Base-by-base conservation (phyloP, 1,140 invertebrate genomes). In the Tyrophagus putrescentiae region DNA sequence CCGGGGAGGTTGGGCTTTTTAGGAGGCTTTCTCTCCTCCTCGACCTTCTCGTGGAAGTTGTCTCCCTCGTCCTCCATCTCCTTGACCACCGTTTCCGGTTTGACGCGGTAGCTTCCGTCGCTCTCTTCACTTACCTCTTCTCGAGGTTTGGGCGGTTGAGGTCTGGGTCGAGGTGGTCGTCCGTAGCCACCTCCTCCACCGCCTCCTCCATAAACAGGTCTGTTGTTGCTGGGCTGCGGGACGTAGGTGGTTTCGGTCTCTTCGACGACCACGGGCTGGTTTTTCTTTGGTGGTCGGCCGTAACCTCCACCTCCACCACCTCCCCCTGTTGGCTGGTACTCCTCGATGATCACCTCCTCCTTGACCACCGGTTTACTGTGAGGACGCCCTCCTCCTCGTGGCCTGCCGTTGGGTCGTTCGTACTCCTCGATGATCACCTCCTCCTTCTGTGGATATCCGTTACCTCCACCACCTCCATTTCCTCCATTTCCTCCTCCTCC, bases 41-140 rank as follows among this genome's bases (percentile, higher is more conserved):
- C 16, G 53, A 3, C 3, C 11, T 39, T 13, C 36, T 39, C 28
- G n/a, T n/a, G n/a, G n/a, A n/a, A n/a, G n/a, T n/a, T n/a, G 32
- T 52, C 3, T 11, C 25, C 27, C 2, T 54, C 52, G n/a, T 54
- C 52, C 13, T 54, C 52, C 45, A 48, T 48, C 9, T 54, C 52
- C 3, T 27, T 36, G 4, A 33, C 52, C 3, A 54, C 25, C 3
- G 25, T 54, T 54, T 54, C 52, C 11, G 52, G 52, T 33, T 32
- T 28, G 2, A 54, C 52, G n/a, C 25, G 27, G 39, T 54, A 31
- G 13, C 25, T 34, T 21, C 21, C 21, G 25, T 31, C 25, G 4
- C 39, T 25, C 9, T 28, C 13, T 27, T 54, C 25, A 54, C 39
- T 29, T 7, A 13, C 31, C 13, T 29, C 31, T 6, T 48, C 45